Base-by-base conservation (phyloP, 1,140 invertebrate genomes). In the Heterodera carotae region DNA sequence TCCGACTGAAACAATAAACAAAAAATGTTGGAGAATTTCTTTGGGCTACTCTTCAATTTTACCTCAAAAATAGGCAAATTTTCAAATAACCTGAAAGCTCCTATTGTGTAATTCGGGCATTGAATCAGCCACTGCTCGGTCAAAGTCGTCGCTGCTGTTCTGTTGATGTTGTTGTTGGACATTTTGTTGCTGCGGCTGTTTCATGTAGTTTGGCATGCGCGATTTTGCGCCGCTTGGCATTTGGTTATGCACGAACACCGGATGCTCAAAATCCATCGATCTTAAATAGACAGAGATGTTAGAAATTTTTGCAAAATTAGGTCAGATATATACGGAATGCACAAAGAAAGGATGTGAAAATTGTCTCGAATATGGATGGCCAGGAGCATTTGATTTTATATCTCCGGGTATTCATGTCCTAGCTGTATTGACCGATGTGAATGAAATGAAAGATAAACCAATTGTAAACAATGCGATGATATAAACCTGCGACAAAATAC, bases 241-340 rank as follows among this genome's bases (percentile, higher is more conserved):
- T 74, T 81, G 33, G 18, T 82, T 83, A 18, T 79, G 78, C 39
- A 72, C 70, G 53, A 88, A 87, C 31, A 83, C 70, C 27, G 83
- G 85, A 25, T 86, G 77, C 34, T 88, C 85, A 67, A 86, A 86
- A 53, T 86, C 85, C 81, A 86, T 86, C 25, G 85, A 86, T 73
- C 85, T 86, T 48, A 79, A 81, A 76, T 59, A 1, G 12, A 43
- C 12, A 8, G 2, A 39, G 10, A 39, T 39, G 4, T 39, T 8
- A 43, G 6, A 8, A 8, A 2, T 8, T 43, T 43, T 43, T 70
- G 43, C 25, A 67, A 75, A 2, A n/a, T n/a, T n/a, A n/a, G n/a
- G n/a, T n/a, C n/a, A n/a, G n/a, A n/a, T n/a, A n/a, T n/a, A n/a
- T n/a, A n/a, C n/a, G n/a, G n/a, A n/a, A n/a, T n/a, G n/a, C n/a